Conservation (phyloP, 2,113 vertebrate species). For the Talpa occidentalis region DNA sequence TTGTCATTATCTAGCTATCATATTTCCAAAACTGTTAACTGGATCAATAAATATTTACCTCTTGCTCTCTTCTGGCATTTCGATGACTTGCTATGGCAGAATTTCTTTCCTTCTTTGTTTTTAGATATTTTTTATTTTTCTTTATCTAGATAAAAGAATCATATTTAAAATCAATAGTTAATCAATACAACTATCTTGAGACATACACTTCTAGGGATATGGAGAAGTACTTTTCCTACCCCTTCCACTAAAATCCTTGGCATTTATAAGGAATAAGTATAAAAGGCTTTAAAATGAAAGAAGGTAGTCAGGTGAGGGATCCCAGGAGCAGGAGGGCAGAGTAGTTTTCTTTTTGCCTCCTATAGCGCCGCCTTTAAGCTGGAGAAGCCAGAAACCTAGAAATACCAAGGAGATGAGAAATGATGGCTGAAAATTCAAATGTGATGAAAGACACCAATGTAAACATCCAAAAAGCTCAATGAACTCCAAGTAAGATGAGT, state of each 20-base stretch:
- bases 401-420: not conserved
- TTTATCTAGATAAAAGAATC: slow-evolving; percentile 64
- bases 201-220: not conserved
- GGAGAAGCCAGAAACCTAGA: not conserved
- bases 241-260: not conserved
- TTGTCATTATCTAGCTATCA: not conserved
- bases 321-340: not conserved
- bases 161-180: slow-evolving; percentile 59
- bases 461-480: not conserved
- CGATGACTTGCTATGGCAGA: slow-evolving; percentile 12
- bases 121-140: slow-evolving; percentile 74
- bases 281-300: not conserved
- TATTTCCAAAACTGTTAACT: not conserved
- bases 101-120: slow-evolving; percentile 78
- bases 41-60: slow-evolving; percentile 65
- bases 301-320: not conserved
- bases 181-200: not conserved
- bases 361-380: not conserved
- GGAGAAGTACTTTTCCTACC: not conserved
- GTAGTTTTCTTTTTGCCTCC: not conserved
- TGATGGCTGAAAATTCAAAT: not conserved
- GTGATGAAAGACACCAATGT: not conserved
- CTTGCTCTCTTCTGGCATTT: slow-evolving; percentile 28
- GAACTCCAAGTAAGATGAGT: not conserved
- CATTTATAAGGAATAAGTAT: not conserved